Percentiles rank a stretch among this genome's conserved stretches.
phyloP scores from a whole-genome alignment of 1,140 invertebrate species.

The Drosophila lini region DNA sequence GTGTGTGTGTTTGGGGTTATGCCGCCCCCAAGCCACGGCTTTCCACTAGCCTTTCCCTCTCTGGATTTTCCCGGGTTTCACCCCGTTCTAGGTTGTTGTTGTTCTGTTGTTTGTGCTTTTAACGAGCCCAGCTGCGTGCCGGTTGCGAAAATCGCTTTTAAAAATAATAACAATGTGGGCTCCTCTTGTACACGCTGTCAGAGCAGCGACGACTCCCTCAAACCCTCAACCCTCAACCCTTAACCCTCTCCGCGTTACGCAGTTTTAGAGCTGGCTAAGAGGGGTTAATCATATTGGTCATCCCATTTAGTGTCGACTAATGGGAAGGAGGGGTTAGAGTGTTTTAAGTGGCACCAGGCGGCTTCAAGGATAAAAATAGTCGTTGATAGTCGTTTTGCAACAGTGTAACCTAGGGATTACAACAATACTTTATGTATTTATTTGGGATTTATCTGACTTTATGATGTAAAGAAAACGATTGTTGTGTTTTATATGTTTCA shows the following conservation, averaged over 20 bases:
- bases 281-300: slow-evolving; percentile 37
- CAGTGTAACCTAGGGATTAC: background rate
- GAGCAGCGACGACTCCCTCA: too few relatives aligned
- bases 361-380: background rate
- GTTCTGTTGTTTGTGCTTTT: slow-evolving; percentile 67
- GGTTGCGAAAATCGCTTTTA: slow-evolving; percentile 76
- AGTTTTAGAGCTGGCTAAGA: slow-evolving; percentile 21
- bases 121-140: slow-evolving; percentile 75
- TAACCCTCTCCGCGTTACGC: background rate
- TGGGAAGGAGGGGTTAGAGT: background rate
- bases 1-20: background rate
- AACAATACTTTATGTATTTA: background rate
- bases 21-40: background rate
- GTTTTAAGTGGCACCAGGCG: background rate
- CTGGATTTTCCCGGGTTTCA: background rate
- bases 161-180: slow-evolving; percentile 76
- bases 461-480: background rate
- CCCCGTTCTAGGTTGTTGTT: slow-evolving; percentile 21
- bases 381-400: background rate
- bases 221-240: background rate
- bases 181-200: background rate
- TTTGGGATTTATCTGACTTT: background rate
- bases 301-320: slow-evolving; percentile 24
- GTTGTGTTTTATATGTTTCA: background rate
- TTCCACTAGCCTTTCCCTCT: background rate